Conservation (phyloP, 1,140 invertebrate genomes). For the Doryteuthis pealeii region DNA sequence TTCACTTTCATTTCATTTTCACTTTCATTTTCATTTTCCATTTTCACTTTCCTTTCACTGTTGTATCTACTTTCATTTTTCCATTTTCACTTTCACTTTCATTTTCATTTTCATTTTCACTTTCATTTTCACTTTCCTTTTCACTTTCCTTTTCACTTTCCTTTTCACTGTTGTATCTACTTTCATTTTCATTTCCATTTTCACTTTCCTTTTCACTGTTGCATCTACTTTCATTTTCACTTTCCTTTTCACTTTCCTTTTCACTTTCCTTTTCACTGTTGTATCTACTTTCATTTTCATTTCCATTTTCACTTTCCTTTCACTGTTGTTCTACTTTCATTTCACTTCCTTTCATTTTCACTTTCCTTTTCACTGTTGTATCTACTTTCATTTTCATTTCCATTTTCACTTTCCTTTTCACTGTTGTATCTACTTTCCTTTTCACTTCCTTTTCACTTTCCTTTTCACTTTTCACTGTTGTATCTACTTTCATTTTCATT, state of each 20-base stretch:
- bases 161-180: neutral
- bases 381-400: neutral
- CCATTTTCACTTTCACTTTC: neutral
- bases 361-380: neutral
- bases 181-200: neutral
- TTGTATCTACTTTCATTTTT: too few relatives aligned
- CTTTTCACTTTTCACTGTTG: neutral
- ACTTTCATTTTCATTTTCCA: too few relatives aligned
- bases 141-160: neutral
- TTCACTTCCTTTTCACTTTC: neutral
- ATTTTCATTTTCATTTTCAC: neutral
- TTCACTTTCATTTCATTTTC: too few relatives aligned
- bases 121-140: neutral
- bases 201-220: neutral
- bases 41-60: too few relatives aligned
- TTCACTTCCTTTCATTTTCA: neutral
- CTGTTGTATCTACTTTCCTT: too few relatives aligned
- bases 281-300: too few relatives aligned
- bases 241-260: neutral
- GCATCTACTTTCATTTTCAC: neutral
- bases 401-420: neutral
- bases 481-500: neutral
- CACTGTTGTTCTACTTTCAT: neutral
- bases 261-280: neutral
- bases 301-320: neutral